phyloP scores from a whole-genome alignment of 2,113 vertebrate species.

The Mustelus asterias region DNA sequence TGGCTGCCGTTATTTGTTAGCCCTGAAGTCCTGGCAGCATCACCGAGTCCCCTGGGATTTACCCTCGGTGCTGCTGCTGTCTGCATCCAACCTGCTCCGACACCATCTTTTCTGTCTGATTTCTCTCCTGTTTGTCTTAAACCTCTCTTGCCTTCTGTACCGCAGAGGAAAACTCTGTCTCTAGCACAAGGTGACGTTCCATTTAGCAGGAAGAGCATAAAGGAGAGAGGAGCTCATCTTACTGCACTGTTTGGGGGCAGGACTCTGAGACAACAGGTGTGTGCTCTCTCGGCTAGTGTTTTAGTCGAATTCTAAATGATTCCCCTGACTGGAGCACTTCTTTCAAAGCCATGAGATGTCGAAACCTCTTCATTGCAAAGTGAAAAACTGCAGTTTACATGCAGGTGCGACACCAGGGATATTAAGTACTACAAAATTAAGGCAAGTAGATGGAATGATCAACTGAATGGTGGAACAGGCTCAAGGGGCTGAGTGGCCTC shows the following conservation, averaged over 20 bases:
- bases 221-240: conserved; percentile 87
- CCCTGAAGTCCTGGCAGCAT: neutral
- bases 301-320: neutral
- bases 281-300: conserved; percentile 43
- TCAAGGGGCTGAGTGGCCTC: neutral
- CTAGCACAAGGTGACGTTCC: conserved; percentile 74
- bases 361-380: neutral
- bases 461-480: neutral
- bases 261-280: conserved; percentile 75
- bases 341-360: neutral
- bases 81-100: neutral
- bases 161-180: conserved; percentile 83
- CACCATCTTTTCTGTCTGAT: neutral
- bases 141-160: conserved; percentile 44
- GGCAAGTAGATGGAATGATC: neutral
- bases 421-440: neutral
- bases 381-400: neutral
- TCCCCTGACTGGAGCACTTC: neutral
- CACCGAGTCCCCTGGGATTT: neutral
- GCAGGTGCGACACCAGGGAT: neutral
- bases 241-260: conserved; percentile 71
- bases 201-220: conserved; percentile 93
- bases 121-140: conserved; percentile 40
- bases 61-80: neutral
- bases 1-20: neutral